Conservation (phyloP, 2,113 vertebrate genomes). For the Lampris incognitus region DNA sequence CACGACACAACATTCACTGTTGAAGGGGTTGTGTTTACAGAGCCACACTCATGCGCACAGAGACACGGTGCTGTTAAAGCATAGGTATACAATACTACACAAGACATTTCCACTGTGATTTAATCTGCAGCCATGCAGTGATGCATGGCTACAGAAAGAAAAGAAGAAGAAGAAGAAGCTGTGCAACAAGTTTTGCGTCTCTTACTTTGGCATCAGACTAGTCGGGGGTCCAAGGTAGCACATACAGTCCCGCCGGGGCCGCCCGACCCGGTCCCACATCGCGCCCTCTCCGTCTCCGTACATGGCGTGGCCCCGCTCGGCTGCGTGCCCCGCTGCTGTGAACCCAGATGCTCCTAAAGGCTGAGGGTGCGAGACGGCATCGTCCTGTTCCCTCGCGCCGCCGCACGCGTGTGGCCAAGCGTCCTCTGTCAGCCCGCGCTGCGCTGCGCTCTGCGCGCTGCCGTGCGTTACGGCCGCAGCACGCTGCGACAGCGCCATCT, state of each 20-base stretch:
- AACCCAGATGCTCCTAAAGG: constrained; percentile 49
- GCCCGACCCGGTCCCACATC: constrained; percentile 81
- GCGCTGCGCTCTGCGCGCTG: constrained; percentile 46
- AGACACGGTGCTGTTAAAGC: too few relatives aligned
- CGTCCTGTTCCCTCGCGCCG: constrained; percentile 46
- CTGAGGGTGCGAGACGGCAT: constrained; percentile 37
- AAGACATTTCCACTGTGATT: background rate
- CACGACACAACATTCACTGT: too few relatives aligned
- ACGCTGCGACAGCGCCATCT: constrained; percentile 71
- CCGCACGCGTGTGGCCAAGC: constrained; percentile 60
- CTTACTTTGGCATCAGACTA: constrained; percentile 83
- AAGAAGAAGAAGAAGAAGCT: background rate
- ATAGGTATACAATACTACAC: too few relatives aligned
- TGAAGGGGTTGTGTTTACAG: too few relatives aligned
- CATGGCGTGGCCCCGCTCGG: constrained; percentile 68
- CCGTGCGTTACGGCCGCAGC: constrained; percentile 8
- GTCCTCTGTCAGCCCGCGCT: constrained; percentile 46
- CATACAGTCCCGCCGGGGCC: constrained; percentile 81
- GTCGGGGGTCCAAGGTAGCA: constrained; percentile 84
- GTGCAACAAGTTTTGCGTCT: constrained; percentile 65
- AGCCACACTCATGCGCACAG: too few relatives aligned
- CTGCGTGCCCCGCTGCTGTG: constrained; percentile 24
- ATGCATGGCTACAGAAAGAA: background rate
- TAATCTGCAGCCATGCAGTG: background rate
- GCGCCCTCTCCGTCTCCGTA: constrained; percentile 78